Evolutionary conservation across 2,113 vertebrate species (phyloP), one percentile per base, ranked within the genome.

Genomic region (Microcebus griseorufus): DNA sequence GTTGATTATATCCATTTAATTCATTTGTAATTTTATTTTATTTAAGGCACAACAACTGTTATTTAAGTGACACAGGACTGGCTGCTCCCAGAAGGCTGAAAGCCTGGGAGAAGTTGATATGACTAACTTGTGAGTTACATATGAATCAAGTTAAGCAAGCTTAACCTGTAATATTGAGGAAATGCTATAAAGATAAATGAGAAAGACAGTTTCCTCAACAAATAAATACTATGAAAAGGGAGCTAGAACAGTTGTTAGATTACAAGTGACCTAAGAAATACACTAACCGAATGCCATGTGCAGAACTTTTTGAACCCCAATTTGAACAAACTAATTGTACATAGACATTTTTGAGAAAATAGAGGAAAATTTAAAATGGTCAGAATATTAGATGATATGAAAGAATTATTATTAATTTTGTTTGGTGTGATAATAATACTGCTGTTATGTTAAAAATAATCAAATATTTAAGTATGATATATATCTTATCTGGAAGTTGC

Each of bases 331-430:
- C 6, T 6, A 7, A 37, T 3, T 37, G 6, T 58, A n/a, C 83
- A 67, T 9, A 67, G 64, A 82, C 18, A 88, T 34, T 88, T 93
- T 69, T 90, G 70, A 90, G 32, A 78, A 3, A 84, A 78, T 4
- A 9, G 4, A 14, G 27, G 13, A n/a, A 92, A 96, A 92, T 93
- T 76, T 84, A 86, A 58, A 11, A 55, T 60, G 55, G 3, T 23
- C 6, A 79, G 14, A 79, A 58, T 29, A 42, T 55, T 53, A 93
- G 37, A 60, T 7, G 11, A n/a, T 76, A 80, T 45, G 78, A 29
- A 91, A 90, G n/a, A 93, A 58, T 45, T 82, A 83, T 11, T 94
- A 25, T 55, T 93, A 72, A 73, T 65, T 86, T 82, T 94, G 23
- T 58, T 95, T 81, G 13, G 7, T 73, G 4, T 89, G 10, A 90